Conservation (phyloP, 2,797 vertebrate genomes). For the Astyanax mexicanus region DNA sequence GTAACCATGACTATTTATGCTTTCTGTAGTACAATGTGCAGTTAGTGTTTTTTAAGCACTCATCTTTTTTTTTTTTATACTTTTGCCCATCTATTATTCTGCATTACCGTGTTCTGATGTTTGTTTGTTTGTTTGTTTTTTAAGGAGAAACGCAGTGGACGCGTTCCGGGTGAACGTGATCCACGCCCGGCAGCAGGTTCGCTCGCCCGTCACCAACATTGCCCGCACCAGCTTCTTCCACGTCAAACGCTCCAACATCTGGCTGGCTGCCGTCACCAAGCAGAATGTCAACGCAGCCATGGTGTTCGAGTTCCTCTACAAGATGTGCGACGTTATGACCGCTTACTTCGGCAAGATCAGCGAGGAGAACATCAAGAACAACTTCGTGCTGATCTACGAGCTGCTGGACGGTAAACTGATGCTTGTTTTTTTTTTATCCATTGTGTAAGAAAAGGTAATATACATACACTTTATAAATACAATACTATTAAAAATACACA, state of each 20-base stretch:
- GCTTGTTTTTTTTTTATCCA: too few species aligned
- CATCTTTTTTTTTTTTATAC: neutral
- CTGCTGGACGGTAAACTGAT: slow-evolving; percentile 88
- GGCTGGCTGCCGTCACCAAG: slow-evolving; percentile 99
- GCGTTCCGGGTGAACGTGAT: slow-evolving; percentile 99
- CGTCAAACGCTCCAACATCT: slow-evolving; percentile 99
- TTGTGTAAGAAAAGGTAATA: neutral
- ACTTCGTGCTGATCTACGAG: slow-evolving; percentile 99
- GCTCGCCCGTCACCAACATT: slow-evolving; percentile 98
- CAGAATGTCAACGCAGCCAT: slow-evolving; percentile 99
- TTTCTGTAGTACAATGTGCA: too few species aligned
- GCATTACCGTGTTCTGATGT: neutral
- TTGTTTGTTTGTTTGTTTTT: neutral
- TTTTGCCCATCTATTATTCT: neutral
- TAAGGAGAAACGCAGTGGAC: slow-evolving; percentile 95
- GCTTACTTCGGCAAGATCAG: slow-evolving; percentile 99
- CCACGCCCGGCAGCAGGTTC: slow-evolving; percentile 97
- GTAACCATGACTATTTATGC: too few species aligned
- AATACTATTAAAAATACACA: too few species aligned
- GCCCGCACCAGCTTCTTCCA: slow-evolving; percentile 99
- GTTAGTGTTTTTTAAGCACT: too few species aligned
- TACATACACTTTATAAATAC: too few species aligned
- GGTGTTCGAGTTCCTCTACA: slow-evolving; percentile 99
- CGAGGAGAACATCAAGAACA: slow-evolving; percentile 99
- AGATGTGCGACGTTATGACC: slow-evolving; percentile 99